phyloP scores from a whole-genome alignment of 92 coral and sea anemone genomes.

The Micromussa lordhowensis region DNA sequence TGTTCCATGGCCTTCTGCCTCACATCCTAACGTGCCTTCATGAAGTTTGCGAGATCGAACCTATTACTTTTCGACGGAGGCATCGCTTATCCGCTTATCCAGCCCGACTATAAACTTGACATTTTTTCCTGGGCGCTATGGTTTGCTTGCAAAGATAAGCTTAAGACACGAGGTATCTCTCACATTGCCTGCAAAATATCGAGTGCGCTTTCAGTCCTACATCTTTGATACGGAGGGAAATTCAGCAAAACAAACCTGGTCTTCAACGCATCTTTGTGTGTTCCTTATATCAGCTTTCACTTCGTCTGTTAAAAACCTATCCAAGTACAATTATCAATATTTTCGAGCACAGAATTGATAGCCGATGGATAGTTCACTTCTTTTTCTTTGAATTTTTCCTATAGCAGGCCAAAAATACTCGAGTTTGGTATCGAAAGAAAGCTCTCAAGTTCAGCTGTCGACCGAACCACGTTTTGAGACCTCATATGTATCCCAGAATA shows the following conservation, averaged over 20 bases:
- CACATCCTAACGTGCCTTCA: neutral
- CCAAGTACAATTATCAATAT: neutral
- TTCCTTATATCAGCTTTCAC: slow-evolving; percentile 16
- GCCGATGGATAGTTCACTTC: slow-evolving; percentile 12
- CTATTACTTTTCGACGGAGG: slow-evolving; percentile 43
- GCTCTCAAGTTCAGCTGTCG: slow-evolving; percentile 26
- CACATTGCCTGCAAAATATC: slow-evolving; percentile 6
- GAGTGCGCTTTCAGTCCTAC: slow-evolving; percentile 5
- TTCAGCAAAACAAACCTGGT: slow-evolving; percentile 43
- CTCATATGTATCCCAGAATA: slow-evolving; percentile 30
- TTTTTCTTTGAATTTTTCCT: neutral
- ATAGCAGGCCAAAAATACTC: slow-evolving; percentile 23
- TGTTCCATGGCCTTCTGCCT: slow-evolving; percentile 38
- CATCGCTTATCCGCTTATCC: slow-evolving; percentile 51
- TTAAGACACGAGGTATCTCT: neutral
- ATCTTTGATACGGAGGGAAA: slow-evolving; percentile 16
- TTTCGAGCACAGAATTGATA: slow-evolving; percentile 14
- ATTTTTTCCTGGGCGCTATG: slow-evolving; percentile 33
- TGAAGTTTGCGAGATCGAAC: slow-evolving; percentile 40
- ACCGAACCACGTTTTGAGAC: slow-evolving; percentile 23
- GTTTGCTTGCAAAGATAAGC: slow-evolving; percentile 38
- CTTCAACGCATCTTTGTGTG: slow-evolving; percentile 27
- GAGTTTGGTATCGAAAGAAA: slow-evolving; percentile 39
- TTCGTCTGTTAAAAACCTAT: slow-evolving; percentile 3
- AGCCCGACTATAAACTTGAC: slow-evolving; percentile 14